These are phyloP conservation scores for Xenopus borealis DNA, from an alignment of 2,113 vertebrate species.

Conservation along the genomic window DNA sequence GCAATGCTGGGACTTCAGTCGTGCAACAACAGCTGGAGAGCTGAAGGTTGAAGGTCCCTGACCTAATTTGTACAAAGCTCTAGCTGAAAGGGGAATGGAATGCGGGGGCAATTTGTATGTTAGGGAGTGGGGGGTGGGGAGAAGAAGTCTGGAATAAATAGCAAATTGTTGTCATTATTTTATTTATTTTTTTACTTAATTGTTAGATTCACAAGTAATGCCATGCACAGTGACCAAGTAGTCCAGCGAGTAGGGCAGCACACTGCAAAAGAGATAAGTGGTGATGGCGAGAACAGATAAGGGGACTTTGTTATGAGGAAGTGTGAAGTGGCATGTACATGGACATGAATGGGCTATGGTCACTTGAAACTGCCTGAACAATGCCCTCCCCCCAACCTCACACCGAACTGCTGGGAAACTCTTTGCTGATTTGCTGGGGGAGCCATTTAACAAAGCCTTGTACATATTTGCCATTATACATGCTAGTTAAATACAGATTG, in stretches of 20 bases:
- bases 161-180: neutral
- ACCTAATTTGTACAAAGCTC: conserved; percentile 35
- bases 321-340: conserved; percentile 54
- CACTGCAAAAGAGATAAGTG: neutral
- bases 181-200: neutral
- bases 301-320: conserved; percentile 52
- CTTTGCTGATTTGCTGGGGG: neutral
- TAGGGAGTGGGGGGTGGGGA: conserved; percentile 5
- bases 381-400: conserved; percentile 25
- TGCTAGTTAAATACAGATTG: no score
- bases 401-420: conserved; percentile 21
- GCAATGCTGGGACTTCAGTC: no score
- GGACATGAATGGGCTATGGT: conserved; percentile 43
- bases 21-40: neutral
- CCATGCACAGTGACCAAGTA: neutral
- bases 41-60: conserved; percentile 3
- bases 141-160: neutral
- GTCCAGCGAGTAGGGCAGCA: neutral
- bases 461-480: no score
- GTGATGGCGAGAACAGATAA: conserved; percentile 29
- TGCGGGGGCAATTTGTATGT: conserved; percentile 22
- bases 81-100: conserved; percentile 33
- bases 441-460: neutral
- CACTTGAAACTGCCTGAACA: conserved; percentile 32
- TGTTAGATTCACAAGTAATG: neutral